Base-by-base conservation (phyloP, 2,797 vertebrate species). In the Danio kyathit region DNA sequence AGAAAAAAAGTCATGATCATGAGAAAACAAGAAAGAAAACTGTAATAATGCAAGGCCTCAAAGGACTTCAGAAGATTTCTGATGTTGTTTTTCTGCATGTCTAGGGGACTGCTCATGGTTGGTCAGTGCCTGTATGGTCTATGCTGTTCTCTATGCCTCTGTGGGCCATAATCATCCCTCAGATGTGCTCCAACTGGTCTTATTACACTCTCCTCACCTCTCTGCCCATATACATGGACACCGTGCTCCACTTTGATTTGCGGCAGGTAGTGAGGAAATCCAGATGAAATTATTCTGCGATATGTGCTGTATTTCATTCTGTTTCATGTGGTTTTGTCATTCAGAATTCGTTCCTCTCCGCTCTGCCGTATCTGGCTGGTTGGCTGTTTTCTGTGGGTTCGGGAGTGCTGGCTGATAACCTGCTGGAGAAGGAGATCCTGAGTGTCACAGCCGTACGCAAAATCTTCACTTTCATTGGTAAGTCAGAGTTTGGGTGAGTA, bases 181-280 rank as follows among this genome's bases (percentile, higher is more conserved):
- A 96, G 91, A 96, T 97, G 94, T 96, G 95, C 81, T 86, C 90
- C 2, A 96, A 96, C 93, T 97, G 95, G 96, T 83, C 94, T 10
- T 96, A 92, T 89, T 96, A 96, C 92, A 94, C 94, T 7, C 89
- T 96, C 83, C 91, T 96, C 84, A 96, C 95, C 21, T 95, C 94
- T 5, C 92, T 96, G 76, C 96, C 96, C 17, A 95, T 85, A 0
- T 97, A 96, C 88, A 94, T 97, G 94, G 86, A 91, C 83, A 89
- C 88, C 0, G 84, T 96, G 81, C 90, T 97, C 84, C 95, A 94
- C 76, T 96, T 96, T 63, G 93, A 95, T 91, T 89, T 97, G 79
- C 88, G 90, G 75, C 94, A 96, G 67, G 96, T 96, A 7, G 10
- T 52, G 63, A 9, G 19, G 4, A 14, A 21, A 54, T 44, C 44